Evolutionary conservation across 2,797 vertebrate species (phyloP), one percentile per base, ranked within the genome.

Genomic region (Margarornis squamiger): DNA sequence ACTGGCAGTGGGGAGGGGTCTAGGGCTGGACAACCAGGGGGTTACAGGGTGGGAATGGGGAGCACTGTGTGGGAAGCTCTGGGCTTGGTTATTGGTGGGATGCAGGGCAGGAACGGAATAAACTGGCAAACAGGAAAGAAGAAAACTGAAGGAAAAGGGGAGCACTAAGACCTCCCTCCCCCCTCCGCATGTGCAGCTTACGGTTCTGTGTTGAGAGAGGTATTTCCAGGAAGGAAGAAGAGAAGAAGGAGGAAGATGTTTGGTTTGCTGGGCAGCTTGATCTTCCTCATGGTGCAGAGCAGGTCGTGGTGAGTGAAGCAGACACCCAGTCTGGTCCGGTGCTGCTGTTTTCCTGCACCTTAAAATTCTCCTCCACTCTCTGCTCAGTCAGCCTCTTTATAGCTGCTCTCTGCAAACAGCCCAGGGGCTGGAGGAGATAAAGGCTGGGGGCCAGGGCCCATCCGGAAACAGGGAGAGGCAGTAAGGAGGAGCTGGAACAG

Each of bases 401-500:
- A 95, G 14, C n/a, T 45, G 91, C 84, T 76, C 62, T 96, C 71
- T 82, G 94, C 14, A 96, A 95, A 96, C 91, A 96, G 86, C 89
- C 80, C 91, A 43, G 59, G 83, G 91, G 77, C 77, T 94, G 91
- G 94, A 96, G 86, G 51, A 96, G 93, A 92, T 96, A 95, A 96
- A 71, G 95, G 94, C 95, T 94, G 77, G 71, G 86, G 92, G 95
- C 96, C 94, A 96, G 95, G 74, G 38, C 77, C 73, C 92, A 75
- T 92, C 84, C 59, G 81, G 96, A 95, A 96, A 84, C 3, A 3
- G 81, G 46, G 58, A 96, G 92, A 96, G 86, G 88, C 84, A 0
- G 62, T 22, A 14, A 75, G 88, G 95, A 95, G 96, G 94, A 94
- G 92, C 89, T 95, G 92, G 74, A 95, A 83, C 70, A 65, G 49